phyloP scores from a whole-genome alignment of 2,797 vertebrate genomes.

The Picus viridis region DNA sequence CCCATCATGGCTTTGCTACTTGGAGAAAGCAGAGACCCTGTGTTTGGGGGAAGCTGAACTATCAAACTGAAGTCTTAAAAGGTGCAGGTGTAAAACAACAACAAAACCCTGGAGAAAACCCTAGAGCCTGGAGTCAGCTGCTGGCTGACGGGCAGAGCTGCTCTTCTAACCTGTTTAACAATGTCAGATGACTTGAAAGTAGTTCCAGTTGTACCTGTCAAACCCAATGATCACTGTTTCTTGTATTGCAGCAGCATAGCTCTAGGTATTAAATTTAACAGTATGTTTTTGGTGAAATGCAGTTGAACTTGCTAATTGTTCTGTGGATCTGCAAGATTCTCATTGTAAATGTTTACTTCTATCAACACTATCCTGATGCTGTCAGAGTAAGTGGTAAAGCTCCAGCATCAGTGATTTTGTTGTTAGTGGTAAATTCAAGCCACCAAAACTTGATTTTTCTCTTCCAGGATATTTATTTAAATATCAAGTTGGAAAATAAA shows the following conservation, averaged over 20 bases:
- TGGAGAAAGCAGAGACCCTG: neutral
- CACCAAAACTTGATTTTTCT: conserved; percentile 15
- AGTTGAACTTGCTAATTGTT: neutral
- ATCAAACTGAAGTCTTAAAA: neutral
- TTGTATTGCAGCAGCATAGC: neutral
- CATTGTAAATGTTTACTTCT: conserved; percentile 76
- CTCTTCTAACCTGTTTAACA: neutral
- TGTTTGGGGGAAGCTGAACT: neutral
- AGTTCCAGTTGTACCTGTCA: neutral
- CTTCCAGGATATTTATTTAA: conserved; percentile 5
- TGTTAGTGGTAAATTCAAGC: conserved; percentile 82
- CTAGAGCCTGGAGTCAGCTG: neutral
- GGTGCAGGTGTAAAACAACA: neutral
- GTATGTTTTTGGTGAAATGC: neutral
- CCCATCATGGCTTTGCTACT: neutral
- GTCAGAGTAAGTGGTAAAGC: conserved; percentile 87
- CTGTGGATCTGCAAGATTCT: conserved; percentile 16
- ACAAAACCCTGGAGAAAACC: neutral
- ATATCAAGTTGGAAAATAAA: neutral
- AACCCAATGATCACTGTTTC: neutral
- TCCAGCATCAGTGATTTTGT: conserved; percentile 98
- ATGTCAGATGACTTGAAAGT: neutral
- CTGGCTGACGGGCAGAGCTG: neutral
- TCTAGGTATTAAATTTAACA: neutral
- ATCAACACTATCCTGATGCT: conserved; percentile 92